Conservation (phyloP, 2,797 vertebrate species). For the Eulemur coronatus region DNA sequence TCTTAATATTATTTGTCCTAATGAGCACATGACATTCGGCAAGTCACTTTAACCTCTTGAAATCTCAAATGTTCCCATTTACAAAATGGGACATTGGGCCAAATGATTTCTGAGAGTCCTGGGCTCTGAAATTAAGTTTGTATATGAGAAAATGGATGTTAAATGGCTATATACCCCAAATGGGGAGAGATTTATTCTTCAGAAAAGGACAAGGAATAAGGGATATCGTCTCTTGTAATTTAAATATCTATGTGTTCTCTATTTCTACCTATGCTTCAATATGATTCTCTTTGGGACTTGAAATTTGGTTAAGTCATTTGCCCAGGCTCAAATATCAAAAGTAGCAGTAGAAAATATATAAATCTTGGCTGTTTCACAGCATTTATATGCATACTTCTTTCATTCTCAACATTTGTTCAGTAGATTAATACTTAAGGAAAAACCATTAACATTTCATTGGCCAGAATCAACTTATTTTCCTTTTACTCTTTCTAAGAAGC, state of each 20-base stretch:
- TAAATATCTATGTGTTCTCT: neutral
- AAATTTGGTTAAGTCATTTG: conserved; percentile 46
- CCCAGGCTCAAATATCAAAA: neutral
- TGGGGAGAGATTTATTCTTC: neutral
- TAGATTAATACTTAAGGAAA: conserved; percentile 59
- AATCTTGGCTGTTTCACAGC: neutral
- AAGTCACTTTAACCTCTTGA: neutral
- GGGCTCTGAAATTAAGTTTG: neutral
- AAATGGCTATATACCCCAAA: neutral
- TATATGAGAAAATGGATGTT: neutral
- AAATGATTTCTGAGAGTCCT: neutral
- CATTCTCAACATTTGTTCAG: conserved; percentile 16
- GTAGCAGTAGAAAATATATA: conserved; percentile 27
- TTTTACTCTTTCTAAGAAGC: conserved; percentile 55
- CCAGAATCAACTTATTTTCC: conserved; percentile 42
- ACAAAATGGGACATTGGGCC: neutral
- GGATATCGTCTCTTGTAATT: neutral
- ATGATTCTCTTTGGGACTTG: conserved; percentile 18
- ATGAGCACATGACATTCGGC: neutral
- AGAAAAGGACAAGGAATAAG: neutral
- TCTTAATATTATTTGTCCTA: neutral
- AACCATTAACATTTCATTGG: conserved; percentile 46
- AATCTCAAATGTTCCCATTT: neutral
- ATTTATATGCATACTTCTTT: neutral
- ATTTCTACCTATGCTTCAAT: neutral